Conservation (phyloP, 2,888 invertebrate genomes). For the Ceriagrion tenellum region DNA sequence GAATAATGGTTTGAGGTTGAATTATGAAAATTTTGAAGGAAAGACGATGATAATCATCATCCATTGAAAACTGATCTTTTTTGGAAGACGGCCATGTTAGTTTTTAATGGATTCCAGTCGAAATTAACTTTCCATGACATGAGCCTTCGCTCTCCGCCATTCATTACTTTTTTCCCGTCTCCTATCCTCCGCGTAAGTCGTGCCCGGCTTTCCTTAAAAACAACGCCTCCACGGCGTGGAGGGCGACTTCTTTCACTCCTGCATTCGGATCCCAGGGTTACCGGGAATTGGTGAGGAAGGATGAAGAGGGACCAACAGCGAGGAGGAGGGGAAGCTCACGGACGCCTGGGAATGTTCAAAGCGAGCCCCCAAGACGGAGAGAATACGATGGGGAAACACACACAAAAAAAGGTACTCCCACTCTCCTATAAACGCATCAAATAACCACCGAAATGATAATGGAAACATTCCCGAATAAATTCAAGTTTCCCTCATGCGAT, state of each 20-base stretch:
- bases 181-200: background rate
- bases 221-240: background rate
- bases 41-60: no score
- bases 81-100: background rate
- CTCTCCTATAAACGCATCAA: background rate
- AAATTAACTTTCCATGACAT: background rate
- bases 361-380: background rate
- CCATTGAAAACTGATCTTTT: background rate
- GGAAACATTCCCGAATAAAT: slow-evolving; percentile 33
- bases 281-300: background rate
- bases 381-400: background rate
- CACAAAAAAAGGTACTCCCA: no score
- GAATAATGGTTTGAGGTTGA: no score
- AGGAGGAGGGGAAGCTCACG: background rate
- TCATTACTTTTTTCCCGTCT: background rate
- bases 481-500: background rate
- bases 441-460: slow-evolving; percentile 29
- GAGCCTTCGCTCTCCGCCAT: background rate
- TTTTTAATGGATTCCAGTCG: background rate
- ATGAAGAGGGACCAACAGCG: background rate
- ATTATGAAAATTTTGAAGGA: no score
- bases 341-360: slow-evolving; percentile 7
- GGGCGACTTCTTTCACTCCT: background rate
- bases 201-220: background rate
- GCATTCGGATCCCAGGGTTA: background rate